Base-by-base conservation (phyloP, 2,888 invertebrate genomes). In the Bellardia pandia region DNA sequence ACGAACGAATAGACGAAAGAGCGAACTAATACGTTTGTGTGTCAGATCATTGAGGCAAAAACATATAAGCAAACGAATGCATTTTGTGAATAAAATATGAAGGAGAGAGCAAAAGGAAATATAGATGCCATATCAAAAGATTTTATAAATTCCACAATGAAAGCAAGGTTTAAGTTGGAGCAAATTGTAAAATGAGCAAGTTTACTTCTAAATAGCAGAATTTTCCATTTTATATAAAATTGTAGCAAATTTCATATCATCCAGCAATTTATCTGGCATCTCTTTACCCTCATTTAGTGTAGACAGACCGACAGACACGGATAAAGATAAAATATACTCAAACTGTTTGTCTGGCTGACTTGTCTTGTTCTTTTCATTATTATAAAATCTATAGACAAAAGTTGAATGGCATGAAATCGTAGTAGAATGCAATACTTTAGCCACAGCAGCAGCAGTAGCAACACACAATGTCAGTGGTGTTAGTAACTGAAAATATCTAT, bases 341-440 rank as follows among this genome's bases (percentile, higher is more conserved):
- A 53, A 51, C 69, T 60, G 33, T 53, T 40, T 58, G 33, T 76
- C 64, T 58, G 40, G 51, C 71, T 71, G 51, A 69, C 78, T 68
- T 68, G 23, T 68, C 33, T 74, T 58, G 68, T 23, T 71, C 30
- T 53, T 78, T 76, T 80, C 76, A 79, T 76, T 85, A 68, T 81
- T 81, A 77, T 86, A 86, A 77, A 81, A 60, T 77, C 69, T 68
- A 48, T 48, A 83, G 83, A 86, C 69, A 74, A 75, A 71, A 86
- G 78, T 79, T 86, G 74, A 83, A 82, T 75, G 69, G 72, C 77
- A 81, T 58, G 33, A 68, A 74, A 56, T 53, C 40, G n/a, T 53
- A 51, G 51, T 13, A 81, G 48, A 77, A 66, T 74, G 72, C 62
- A 78, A 64, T 13, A 56, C 64, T 74, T 16, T 30, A n/a, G 40